Conservation (phyloP, 1,140 invertebrate genomes). For the Cydia splendana region DNA sequence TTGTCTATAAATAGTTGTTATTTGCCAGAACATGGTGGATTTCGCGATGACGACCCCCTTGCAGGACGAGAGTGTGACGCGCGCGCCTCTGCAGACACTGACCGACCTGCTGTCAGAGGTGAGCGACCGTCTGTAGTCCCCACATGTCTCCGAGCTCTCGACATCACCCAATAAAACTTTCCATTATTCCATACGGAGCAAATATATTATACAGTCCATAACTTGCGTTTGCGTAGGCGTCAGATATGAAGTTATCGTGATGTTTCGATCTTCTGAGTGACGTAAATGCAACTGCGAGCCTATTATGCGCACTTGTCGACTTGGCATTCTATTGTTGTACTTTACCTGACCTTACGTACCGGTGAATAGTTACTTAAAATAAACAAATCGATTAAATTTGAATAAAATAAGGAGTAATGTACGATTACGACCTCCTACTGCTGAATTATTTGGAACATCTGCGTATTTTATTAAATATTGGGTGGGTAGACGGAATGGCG, state of each 20-base stretch:
- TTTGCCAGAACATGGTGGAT: constrained; percentile 87
- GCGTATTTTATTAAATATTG: constrained; percentile 1
- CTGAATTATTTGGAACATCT: not conserved
- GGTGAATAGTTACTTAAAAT: constrained; percentile 3
- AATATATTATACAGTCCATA: constrained; percentile 20
- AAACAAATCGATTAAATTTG: constrained; percentile 1
- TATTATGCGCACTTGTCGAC: constrained; percentile 25
- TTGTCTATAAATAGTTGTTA: constrained; percentile 36
- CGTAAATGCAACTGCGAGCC: constrained; percentile 28
- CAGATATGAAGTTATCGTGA: constrained; percentile 29
- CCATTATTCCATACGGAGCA: constrained; percentile 10
- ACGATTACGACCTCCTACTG: not conserved
- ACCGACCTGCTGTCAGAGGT: constrained; percentile 85
- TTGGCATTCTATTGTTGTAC: constrained; percentile 13
- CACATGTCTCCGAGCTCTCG: not conserved
- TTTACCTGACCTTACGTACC: constrained; percentile 6
- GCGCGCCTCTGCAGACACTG: constrained; percentile 87
- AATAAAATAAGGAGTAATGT: not conserved
- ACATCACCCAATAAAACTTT: constrained; percentile 22
- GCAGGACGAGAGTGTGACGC: constrained; percentile 88
- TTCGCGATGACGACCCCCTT: constrained; percentile 88
- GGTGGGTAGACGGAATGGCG: not conserved
- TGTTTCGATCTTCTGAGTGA: constrained; percentile 27
- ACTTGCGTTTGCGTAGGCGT: constrained; percentile 20
- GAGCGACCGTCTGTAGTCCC: constrained; percentile 39